Percentiles rank a stretch among this genome's conserved stretches.
Evolutionary conservation across 2,888 invertebrate genomes (phyloP).

Genomic region (Rhagium mordax): DNA sequence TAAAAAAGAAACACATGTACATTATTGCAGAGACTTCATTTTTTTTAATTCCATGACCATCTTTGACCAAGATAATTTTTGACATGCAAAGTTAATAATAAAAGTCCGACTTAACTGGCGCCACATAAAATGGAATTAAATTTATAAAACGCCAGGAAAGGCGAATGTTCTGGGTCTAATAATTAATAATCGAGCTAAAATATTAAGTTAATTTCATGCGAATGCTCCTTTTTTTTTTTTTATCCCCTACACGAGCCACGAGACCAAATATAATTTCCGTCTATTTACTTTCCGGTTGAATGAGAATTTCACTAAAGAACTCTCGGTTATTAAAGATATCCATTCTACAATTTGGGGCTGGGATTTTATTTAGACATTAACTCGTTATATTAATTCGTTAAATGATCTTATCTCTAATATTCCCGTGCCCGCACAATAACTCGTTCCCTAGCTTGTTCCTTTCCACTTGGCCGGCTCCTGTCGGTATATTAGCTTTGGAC

Average conservation of each 20-base stretch:
- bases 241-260: no score
- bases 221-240: background rate
- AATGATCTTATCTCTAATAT: background rate
- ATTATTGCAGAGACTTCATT: no score
- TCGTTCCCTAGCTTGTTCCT: no score
- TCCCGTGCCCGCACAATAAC: background rate
- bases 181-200: background rate
- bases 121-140: background rate
- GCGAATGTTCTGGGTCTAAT: background rate
- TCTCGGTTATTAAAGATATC: background rate
- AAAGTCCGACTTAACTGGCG: background rate
- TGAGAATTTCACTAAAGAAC: conserved; percentile 2
- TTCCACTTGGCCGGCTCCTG: background rate
- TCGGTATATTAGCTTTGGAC: no score
- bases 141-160: background rate
- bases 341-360: background rate
- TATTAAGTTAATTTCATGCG: background rate
- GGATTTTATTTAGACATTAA: background rate
- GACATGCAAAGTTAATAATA: no score
- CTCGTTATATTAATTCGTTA: background rate
- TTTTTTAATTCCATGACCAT: no score
- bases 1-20: no score
- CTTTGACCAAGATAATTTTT: no score
- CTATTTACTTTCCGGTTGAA: background rate
- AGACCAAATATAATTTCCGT: background rate